phyloP scores from a whole-genome alignment of 1,140 invertebrate species.

The Cotesia vestalis region DNA sequence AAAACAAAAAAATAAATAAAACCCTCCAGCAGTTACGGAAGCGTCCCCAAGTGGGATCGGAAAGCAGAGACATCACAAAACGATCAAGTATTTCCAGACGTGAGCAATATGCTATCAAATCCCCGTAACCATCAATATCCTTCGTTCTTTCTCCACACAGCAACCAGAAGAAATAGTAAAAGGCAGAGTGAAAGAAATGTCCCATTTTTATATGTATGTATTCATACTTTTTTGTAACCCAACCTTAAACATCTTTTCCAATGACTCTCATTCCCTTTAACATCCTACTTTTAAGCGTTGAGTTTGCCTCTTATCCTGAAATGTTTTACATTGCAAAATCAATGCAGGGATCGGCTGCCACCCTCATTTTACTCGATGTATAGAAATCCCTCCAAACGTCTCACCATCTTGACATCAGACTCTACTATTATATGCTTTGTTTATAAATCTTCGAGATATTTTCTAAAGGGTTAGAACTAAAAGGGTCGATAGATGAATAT shows the following conservation, averaged over 20 bases:
- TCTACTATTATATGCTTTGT: too few relatives aligned
- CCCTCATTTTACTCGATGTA: constrained; percentile 23
- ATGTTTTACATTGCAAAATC: constrained; percentile 68
- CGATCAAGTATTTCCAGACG: constrained; percentile 55
- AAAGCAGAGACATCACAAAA: constrained; percentile 64
- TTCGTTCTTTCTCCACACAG: constrained; percentile 38
- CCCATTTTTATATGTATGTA: constrained; percentile 23
- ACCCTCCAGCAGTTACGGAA: too few relatives aligned
- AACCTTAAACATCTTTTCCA: constrained; percentile 38
- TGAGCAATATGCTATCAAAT: constrained; percentile 66
- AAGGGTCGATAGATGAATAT: too few relatives aligned
- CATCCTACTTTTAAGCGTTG: constrained; percentile 28
- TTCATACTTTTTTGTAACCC: constrained; percentile 33
- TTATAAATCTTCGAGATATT: too few relatives aligned
- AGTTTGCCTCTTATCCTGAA: constrained; percentile 49
- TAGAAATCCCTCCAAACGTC: neutral
- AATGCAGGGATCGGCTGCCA: constrained; percentile 56
- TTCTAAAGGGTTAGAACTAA: too few relatives aligned
- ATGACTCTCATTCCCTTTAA: constrained; percentile 32
- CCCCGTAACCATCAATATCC: constrained; percentile 66
- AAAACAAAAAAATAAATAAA: too few relatives aligned
- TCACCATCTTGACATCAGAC: neutral
- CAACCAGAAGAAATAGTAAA: neutral
- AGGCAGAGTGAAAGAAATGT: constrained; percentile 38
- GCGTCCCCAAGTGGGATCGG: constrained; percentile 45